phyloP scores from a whole-genome alignment of 2,888 invertebrate species.

The Agrilus cyanescens region DNA sequence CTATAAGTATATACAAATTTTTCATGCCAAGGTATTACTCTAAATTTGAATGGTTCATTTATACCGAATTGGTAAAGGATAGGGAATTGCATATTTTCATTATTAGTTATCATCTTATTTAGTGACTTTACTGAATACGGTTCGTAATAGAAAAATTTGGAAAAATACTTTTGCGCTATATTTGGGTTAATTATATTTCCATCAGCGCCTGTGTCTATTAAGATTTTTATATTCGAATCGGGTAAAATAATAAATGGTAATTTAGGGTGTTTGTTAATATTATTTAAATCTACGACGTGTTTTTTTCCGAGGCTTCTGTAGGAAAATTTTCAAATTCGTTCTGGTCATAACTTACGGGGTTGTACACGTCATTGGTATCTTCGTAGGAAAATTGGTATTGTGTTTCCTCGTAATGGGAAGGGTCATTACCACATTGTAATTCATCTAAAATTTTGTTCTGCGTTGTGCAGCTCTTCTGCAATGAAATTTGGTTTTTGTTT shows the following conservation, averaged over 20 bases:
- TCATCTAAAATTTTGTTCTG: neutral
- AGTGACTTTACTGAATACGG: constrained; percentile 7
- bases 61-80: constrained; percentile 9
- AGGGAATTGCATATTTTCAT: constrained; percentile 9
- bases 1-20: constrained; percentile 11
- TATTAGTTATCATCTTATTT: constrained; percentile 6
- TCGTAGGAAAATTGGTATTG: too few species aligned
- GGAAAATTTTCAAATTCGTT: constrained; percentile 6
- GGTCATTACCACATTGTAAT: too few species aligned
- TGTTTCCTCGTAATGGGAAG: too few species aligned
- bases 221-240: constrained; percentile 8
- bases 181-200: constrained; percentile 10
- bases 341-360: too few species aligned
- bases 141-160: neutral
- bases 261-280: constrained; percentile 10
- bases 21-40: constrained; percentile 9
- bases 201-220: constrained; percentile 11
- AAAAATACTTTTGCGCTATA: constrained; percentile 1
- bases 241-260: constrained; percentile 11
- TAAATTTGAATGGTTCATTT: constrained; percentile 4
- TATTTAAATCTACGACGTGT: constrained; percentile 5
- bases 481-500: constrained; percentile 2
- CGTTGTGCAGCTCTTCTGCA: constrained; percentile 4
- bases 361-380: too few species aligned
- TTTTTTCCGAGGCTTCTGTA: constrained; percentile 6